phyloP scores from a whole-genome alignment of 2,113 vertebrate genomes.

The Stictonetta naevosa region DNA sequence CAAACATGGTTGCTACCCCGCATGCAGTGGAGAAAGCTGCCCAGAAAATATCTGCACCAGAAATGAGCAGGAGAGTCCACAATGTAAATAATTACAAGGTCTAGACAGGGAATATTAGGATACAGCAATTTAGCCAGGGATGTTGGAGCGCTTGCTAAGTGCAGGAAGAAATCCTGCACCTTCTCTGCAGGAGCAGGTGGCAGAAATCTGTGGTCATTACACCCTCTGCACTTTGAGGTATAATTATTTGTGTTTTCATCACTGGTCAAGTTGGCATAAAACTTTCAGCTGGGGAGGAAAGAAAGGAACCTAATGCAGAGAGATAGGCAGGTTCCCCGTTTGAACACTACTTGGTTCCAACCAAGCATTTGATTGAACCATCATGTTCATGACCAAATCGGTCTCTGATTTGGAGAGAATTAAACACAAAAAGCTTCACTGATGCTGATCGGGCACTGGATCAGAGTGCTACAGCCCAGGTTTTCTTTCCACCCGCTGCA shows the following conservation, averaged over 20 bases:
- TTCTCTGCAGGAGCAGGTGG: neutral
- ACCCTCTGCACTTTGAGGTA: neutral
- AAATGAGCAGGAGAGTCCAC: neutral
- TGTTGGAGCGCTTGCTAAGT: neutral
- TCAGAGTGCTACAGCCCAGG: neutral
- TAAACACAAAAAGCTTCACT: neutral
- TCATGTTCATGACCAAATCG: neutral
- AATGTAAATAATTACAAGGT: neutral
- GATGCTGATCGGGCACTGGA: fast-evolving
- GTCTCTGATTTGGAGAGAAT: neutral
- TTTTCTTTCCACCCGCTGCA: neutral
- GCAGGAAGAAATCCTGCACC: neutral
- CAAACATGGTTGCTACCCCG: neutral
- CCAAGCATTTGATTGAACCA: neutral
- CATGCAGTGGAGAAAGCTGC: neutral
- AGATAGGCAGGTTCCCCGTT: neutral
- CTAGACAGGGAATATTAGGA: neutral
- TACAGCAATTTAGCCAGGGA: neutral
- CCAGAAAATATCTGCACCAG: neutral
- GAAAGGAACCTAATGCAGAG: neutral
- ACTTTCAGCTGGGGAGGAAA: neutral
- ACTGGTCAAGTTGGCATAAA: neutral
- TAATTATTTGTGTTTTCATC: neutral
- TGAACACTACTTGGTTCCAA: neutral
- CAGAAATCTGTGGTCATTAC: neutral